Conservation (phyloP, 2,888 invertebrate genomes). For the Xestia rhomboidea region DNA sequence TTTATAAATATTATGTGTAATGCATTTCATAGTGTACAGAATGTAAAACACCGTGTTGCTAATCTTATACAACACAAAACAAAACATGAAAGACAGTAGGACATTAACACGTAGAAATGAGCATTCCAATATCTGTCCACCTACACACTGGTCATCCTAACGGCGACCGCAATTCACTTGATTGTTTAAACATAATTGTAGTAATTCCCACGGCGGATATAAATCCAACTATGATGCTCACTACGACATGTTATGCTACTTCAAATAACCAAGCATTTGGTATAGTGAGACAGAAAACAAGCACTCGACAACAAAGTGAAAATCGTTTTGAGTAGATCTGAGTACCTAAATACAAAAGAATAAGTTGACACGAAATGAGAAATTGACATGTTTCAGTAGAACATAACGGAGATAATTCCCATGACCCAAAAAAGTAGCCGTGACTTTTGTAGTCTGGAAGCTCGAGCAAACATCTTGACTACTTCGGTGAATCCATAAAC, state of each 20-base stretch:
- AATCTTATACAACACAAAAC: constrained; percentile 23
- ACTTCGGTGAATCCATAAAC: constrained; percentile 43
- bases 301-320: constrained; percentile 20
- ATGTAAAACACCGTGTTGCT: constrained; percentile 8
- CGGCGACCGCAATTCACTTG: constrained; percentile 60
- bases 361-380: neutral
- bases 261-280: constrained; percentile 43
- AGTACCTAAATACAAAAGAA: constrained; percentile 14
- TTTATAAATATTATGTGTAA: neutral
- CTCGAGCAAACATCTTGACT: constrained; percentile 26
- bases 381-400: constrained; percentile 7
- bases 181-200: constrained; percentile 61
- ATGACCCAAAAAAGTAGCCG: constrained; percentile 16
- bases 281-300: constrained; percentile 37
- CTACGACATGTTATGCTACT: constrained; percentile 72
- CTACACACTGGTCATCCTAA: constrained; percentile 61
- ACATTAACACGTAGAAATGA: constrained; percentile 20
- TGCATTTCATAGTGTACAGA: neutral
- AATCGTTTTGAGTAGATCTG: constrained; percentile 23
- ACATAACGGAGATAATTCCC: constrained; percentile 1
- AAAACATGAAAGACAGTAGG: constrained; percentile 24
- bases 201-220: constrained; percentile 67
- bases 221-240: constrained; percentile 72
- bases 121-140: constrained; percentile 57
- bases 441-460: constrained; percentile 7